These are phyloP conservation scores for Zosterops hypoxanthus DNA, from an alignment of 2,113 vertebrate species.

Conservation along the genomic window DNA sequence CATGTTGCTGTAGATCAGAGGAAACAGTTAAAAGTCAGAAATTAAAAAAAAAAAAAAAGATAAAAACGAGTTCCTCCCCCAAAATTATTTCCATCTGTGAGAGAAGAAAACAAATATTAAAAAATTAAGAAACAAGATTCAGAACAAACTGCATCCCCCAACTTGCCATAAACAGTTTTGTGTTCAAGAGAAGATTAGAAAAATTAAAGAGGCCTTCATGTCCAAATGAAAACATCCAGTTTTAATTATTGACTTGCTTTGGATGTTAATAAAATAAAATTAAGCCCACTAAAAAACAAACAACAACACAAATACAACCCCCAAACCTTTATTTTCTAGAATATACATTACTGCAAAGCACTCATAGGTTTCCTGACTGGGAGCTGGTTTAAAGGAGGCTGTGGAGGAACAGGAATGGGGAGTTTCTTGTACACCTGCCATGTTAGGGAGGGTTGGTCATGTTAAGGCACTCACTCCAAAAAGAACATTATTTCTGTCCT, in stretches of 20 bases:
- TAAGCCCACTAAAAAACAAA: neutral
- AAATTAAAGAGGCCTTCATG: neutral
- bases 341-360: slow-evolving; percentile 12
- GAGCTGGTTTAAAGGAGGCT: neutral
- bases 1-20: neutral
- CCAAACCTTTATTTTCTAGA: slow-evolving; percentile 28
- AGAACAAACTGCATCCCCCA: neutral
- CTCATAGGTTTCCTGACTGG: neutral
- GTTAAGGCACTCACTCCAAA: slow-evolving; percentile 69
- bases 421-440: neutral
- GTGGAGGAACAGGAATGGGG: neutral
- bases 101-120: neutral
- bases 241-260: neutral
- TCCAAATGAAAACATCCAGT: neutral
- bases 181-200: neutral
- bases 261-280: neutral
- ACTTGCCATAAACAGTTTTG: neutral
- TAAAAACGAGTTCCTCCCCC: neutral
- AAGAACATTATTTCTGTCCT: slow-evolving; percentile 29
- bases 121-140: neutral
- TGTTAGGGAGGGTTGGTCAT: neutral
- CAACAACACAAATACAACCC: neutral
- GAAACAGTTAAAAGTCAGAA: neutral
- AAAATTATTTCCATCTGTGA: neutral
- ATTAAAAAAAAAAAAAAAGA: neutral